Conservation (phyloP, 1,140 invertebrate species). For the Brachionus rotundiformis region DNA sequence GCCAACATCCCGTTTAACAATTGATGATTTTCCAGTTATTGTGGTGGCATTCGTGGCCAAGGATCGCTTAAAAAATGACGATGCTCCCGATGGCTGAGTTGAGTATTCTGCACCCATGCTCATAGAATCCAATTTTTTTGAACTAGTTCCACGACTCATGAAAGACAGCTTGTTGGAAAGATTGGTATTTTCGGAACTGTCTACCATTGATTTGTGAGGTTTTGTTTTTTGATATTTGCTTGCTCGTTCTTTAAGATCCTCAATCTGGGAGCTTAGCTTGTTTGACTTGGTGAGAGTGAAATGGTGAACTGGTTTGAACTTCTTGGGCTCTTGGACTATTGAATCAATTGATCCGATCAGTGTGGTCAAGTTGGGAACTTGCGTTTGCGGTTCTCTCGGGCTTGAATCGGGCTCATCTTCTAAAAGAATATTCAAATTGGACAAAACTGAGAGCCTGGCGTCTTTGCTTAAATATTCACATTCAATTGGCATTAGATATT, state of each 20-base stretch:
- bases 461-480: constrained; percentile 41
- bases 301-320: constrained; percentile 1
- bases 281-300: not conserved
- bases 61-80: constrained; percentile 42
- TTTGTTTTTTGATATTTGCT: constrained; percentile 21
- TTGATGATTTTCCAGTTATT: constrained; percentile 45
- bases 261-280: not conserved
- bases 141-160: not conserved
- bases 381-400: not conserved
- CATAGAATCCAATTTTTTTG: constrained; percentile 40
- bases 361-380: not conserved
- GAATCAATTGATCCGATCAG: constrained; percentile 8
- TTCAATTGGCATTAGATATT: constrained; percentile 25
- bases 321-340: not conserved
- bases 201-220: not conserved
- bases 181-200: not conserved
- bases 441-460: not conserved
- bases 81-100: not conserved
- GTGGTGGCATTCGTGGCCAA: not conserved
- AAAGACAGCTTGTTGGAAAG: not conserved
- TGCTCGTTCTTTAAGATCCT: not conserved
- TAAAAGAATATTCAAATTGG: not conserved
- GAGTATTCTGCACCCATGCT: not conserved
- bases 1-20: constrained; percentile 32
- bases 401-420: not conserved